Evolutionary conservation across 2,113 vertebrate genomes (phyloP).

Genomic region (Propithecus coquereli): DNA sequence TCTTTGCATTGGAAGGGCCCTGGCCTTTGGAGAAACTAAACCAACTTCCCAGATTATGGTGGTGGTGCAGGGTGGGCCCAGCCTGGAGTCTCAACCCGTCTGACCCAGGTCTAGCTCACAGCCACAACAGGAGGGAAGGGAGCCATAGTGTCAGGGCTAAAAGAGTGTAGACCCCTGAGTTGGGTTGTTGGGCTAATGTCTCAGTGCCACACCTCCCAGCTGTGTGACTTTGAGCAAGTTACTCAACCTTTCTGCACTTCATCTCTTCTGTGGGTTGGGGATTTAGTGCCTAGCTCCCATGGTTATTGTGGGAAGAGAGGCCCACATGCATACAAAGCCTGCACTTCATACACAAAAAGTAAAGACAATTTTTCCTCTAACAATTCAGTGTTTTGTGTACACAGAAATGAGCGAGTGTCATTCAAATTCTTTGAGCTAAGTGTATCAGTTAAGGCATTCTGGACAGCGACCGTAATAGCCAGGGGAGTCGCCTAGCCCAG

Average conservation of each 20-base stretch:
- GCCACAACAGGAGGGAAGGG: not conserved
- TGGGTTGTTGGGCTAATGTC: not conserved
- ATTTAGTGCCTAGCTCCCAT: not conserved
- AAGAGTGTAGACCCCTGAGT: not conserved
- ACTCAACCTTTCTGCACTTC: not conserved
- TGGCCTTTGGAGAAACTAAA: not conserved
- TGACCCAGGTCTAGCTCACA: rapidly evolving
- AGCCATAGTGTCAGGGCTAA: not conserved
- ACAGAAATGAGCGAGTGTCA: rapidly evolving
- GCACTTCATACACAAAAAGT: not conserved
- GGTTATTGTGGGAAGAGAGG: not conserved
- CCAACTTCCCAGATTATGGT: rapidly evolving
- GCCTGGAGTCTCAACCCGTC: not conserved
- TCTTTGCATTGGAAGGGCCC: not conserved
- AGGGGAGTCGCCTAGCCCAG: not conserved
- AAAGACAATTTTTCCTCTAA: not conserved
- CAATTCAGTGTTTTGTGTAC: not conserved
- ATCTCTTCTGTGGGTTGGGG: not conserved
- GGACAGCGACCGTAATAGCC: not conserved
- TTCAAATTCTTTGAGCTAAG: not conserved
- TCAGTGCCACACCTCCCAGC: not conserved
- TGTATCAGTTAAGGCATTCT: not conserved
- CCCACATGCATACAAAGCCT: not conserved
- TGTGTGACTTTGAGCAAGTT: not conserved
- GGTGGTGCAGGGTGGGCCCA: not conserved